A percentile compares a stretch with the other conserved stretches of the same genome.
Conservation (phyloP, 2,797 vertebrate species). For the Smutsia temminckii region DNA sequence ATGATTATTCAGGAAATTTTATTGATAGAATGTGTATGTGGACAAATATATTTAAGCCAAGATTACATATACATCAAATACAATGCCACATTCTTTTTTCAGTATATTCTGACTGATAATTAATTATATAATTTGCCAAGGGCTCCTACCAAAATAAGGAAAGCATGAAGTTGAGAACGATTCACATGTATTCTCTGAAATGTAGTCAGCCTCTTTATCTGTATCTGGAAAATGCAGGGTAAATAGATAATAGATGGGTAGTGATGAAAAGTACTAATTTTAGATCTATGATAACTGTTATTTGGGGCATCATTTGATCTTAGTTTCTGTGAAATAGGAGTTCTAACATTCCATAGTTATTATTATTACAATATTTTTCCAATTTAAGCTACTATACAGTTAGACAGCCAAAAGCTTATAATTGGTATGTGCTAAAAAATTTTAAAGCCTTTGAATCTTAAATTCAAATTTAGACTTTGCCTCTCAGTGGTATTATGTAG, state of each 20-base stretch:
- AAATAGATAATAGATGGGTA: not conserved
- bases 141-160: not conserved
- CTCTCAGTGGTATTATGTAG: not conserved
- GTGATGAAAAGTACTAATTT: not conserved
- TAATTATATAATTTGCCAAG: constrained; percentile 26
- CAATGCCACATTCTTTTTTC: not conserved
- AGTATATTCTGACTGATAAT: not conserved
- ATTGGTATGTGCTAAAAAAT: not conserved
- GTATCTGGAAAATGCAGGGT: not conserved
- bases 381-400: not conserved
- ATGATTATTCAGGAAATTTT: not conserved
- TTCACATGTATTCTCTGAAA: not conserved
- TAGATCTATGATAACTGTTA: not conserved
- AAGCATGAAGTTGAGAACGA: not conserved
- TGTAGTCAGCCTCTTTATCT: not conserved
- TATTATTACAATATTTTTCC: not conserved
- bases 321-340: not conserved
- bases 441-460: not conserved
- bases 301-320: not conserved
- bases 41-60: constrained; percentile 3
- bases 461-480: not conserved
- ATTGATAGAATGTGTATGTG: not conserved
- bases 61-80: not conserved
- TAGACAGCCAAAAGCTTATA: not conserved
- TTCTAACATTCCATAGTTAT: not conserved